These are phyloP conservation scores for Phaethornis superciliosus DNA, from an alignment of 2,113 vertebrate genomes.

Conservation along the genomic window DNA sequence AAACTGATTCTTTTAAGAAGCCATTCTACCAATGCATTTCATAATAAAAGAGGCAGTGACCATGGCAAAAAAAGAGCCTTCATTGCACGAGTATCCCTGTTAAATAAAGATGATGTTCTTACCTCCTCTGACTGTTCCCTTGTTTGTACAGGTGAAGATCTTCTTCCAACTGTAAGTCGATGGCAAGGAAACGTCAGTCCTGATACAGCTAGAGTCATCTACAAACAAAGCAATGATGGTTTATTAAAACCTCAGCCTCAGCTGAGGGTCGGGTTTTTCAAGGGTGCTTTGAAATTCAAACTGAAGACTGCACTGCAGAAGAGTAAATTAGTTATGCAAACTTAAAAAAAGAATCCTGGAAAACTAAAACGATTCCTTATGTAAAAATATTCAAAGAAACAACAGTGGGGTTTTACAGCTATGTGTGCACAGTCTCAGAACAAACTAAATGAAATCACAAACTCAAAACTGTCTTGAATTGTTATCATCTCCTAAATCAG, in stretches of 20 bases:
- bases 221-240: conserved; percentile 32
- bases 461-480: neutral
- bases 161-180: conserved; percentile 93
- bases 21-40: neutral
- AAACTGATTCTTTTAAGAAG: neutral
- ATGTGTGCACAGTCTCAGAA: neutral
- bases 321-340: neutral
- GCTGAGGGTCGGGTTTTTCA: neutral
- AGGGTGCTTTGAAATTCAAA: neutral
- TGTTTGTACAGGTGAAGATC: conserved; percentile 87
- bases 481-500: neutral
- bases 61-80: neutral
- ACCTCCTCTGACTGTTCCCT: conserved; percentile 95
- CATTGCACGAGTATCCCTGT: neutral
- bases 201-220: conserved; percentile 93
- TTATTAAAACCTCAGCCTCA: neutral
- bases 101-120: neutral
- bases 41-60: neutral
- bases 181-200: conserved; percentile 95
- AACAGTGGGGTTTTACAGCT: neutral
- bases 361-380: neutral
- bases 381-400: neutral
- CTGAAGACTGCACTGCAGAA: neutral
- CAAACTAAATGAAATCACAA: neutral
- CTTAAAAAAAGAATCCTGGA: neutral